Evolutionary conservation across 2,113 vertebrate genomes (phyloP).

Genomic region (Gracilinanus agilis): DNA sequence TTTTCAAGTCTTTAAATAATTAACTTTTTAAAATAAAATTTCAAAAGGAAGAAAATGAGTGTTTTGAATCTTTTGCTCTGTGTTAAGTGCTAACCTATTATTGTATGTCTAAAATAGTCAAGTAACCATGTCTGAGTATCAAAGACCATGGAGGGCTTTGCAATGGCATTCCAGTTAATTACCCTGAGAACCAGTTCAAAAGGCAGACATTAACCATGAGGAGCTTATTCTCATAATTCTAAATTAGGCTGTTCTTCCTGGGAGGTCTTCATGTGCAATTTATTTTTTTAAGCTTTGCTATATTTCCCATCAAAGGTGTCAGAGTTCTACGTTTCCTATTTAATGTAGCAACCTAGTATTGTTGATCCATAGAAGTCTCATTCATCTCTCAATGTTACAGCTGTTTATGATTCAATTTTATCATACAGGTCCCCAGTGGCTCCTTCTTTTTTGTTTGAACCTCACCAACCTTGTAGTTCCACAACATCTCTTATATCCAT

Average conservation of each 20-base stretch:
- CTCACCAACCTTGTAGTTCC: background rate
- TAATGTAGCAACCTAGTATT: background rate
- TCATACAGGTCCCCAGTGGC: background rate
- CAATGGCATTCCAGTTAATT: conserved; percentile 48
- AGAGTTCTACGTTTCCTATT: background rate
- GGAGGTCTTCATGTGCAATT: conserved; percentile 27
- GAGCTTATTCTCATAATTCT: background rate
- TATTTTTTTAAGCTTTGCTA: conserved; percentile 3
- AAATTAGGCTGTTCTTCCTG: conserved; percentile 52
- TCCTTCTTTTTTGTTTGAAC: background rate
- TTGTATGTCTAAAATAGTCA: conserved; percentile 59
- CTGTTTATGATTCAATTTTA: background rate
- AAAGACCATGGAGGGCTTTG: conserved; percentile 23
- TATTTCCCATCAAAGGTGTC: conserved; percentile 33
- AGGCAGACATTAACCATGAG: conserved; percentile 54
- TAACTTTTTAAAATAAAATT: conserved; percentile 43
- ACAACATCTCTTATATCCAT: background rate
- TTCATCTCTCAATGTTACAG: background rate
- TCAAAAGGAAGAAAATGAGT: conserved; percentile 58
- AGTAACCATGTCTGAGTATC: conserved; percentile 39
- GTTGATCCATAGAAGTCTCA: background rate
- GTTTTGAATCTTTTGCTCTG: conserved; percentile 42
- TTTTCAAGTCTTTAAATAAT: conserved; percentile 63
- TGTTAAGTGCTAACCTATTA: conserved; percentile 58
- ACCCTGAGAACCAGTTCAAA: conserved; percentile 42